Conservation (phyloP, 2,113 vertebrate species). For the Craseonycteris thonglongyai region DNA sequence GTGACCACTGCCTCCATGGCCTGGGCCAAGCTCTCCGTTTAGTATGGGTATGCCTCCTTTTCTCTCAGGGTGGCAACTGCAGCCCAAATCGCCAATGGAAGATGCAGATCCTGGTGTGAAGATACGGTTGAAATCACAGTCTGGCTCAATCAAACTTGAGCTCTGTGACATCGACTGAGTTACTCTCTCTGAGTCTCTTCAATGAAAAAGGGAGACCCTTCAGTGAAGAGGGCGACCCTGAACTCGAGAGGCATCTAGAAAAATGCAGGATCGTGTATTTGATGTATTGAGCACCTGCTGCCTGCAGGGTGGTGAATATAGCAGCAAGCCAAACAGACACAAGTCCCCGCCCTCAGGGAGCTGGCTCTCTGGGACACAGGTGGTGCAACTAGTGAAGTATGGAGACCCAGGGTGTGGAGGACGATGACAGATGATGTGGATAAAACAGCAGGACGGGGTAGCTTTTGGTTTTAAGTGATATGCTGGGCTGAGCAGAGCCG, state of each 20-base stretch:
- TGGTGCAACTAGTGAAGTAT: background rate
- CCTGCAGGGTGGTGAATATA: background rate
- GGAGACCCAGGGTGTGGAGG: background rate
- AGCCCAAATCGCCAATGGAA: background rate
- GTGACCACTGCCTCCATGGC: background rate
- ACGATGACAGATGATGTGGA: background rate
- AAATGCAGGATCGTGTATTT: background rate
- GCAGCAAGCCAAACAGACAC: background rate
- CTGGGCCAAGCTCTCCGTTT: background rate
- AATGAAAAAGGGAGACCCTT: background rate
- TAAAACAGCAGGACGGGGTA: background rate
- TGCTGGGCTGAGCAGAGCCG: background rate
- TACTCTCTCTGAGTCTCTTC: background rate
- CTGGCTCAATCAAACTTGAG: background rate
- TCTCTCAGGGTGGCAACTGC: background rate
- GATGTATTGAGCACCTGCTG: background rate
- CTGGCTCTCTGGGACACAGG: background rate
- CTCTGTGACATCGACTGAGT: background rate
- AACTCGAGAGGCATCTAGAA: background rate
- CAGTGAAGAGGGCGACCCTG: no score
- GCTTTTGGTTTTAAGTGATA: background rate
- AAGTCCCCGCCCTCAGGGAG: background rate
- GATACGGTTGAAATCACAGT: background rate
- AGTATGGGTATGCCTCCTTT: background rate
- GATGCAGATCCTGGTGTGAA: background rate